Base-by-base conservation (phyloP, 2,797 vertebrate genomes). In the Labroides dimidiatus region DNA sequence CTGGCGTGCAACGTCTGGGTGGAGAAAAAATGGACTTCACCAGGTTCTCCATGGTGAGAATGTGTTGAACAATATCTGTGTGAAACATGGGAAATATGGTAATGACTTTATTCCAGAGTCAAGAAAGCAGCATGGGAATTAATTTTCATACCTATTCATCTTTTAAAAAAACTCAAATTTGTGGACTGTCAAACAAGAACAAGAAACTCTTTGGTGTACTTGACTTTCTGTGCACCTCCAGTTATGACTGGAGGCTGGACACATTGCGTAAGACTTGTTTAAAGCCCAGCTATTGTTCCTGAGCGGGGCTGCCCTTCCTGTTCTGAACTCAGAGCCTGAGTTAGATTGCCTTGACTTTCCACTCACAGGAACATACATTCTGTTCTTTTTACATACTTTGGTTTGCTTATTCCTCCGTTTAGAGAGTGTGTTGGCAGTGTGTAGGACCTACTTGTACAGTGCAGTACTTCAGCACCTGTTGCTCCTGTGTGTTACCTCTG, bases 261-360 rank as follows among this genome's bases (percentile, higher is more conserved):
- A 27, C 0, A 48, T 93, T 90, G 83, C 30, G 58, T 80, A 91
- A 90, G 73, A 43, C 52, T 64, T 87, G 87, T 92, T 91, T 90
- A 89, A 85, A 86, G 75, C 90, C 85, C 72, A 76, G 83, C 89
- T 77, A 91, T 93, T 93, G 92, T 93, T 93, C 81, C 68, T 80
- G 81, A 9, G 55, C 66, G 36, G 42, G 41, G 69, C 78, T 76
- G 88, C 86, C 85, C 86, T 93, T 93, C 92, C 93, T 92, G 92
- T 47, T 3, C 75, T 63, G 77, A 87, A 72, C 79, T 74, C 72
- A 73, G 6, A 30, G 70, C 37, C 59, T 45, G 55, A 82, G 77
- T 82, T 56, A 65, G 27, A 78, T 76, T 60, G 72, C 69, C 61
- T 36, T 42, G 47, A 56, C 27, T 78, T 75, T 84, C 75, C 74